These are phyloP conservation scores for Ectemnius continuus DNA, from an alignment of 2,888 invertebrate species.

Conservation along the genomic window DNA sequence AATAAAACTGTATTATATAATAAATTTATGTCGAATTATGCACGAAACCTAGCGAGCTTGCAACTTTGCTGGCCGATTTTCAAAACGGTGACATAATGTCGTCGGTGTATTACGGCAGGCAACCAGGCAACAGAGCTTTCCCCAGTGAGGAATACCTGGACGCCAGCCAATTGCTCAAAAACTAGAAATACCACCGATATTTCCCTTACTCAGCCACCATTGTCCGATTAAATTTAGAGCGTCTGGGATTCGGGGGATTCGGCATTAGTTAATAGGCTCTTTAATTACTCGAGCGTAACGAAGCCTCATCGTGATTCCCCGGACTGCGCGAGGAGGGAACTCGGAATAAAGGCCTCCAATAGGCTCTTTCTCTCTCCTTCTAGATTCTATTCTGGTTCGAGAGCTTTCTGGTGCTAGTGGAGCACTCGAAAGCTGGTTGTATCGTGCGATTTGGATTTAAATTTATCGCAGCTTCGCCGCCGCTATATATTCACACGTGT, in stretches of 20 bases:
- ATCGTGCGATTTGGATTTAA: neutral
- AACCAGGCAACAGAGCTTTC: slow-evolving; percentile 7
- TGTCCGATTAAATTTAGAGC: too few species aligned
- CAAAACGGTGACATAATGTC: slow-evolving; percentile 24
- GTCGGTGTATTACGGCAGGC: slow-evolving; percentile 5
- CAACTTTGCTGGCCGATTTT: slow-evolving; percentile 17
- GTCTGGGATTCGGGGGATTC: too few species aligned
- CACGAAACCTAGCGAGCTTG: slow-evolving; percentile 27
- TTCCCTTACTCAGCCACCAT: too few species aligned
- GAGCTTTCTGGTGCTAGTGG: neutral
- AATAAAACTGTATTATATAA: slow-evolving; percentile 69
- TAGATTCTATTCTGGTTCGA: neutral
- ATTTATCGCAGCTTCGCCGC: neutral
- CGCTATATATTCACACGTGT: too few species aligned
- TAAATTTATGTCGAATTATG: slow-evolving; percentile 41
- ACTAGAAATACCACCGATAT: too few species aligned
- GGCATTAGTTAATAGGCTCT: too few species aligned
- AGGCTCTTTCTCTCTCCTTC: too few species aligned
- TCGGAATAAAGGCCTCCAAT: too few species aligned
- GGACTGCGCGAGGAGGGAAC: too few species aligned
- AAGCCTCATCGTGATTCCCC: too few species aligned
- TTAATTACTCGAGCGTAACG: too few species aligned
- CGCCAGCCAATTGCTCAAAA: neutral
- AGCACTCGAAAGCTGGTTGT: neutral
- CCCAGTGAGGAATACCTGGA: slow-evolving; percentile 18